These are phyloP conservation scores for Colius striatus DNA, from an alignment of 2,113 vertebrate species.

Conservation along the genomic window DNA sequence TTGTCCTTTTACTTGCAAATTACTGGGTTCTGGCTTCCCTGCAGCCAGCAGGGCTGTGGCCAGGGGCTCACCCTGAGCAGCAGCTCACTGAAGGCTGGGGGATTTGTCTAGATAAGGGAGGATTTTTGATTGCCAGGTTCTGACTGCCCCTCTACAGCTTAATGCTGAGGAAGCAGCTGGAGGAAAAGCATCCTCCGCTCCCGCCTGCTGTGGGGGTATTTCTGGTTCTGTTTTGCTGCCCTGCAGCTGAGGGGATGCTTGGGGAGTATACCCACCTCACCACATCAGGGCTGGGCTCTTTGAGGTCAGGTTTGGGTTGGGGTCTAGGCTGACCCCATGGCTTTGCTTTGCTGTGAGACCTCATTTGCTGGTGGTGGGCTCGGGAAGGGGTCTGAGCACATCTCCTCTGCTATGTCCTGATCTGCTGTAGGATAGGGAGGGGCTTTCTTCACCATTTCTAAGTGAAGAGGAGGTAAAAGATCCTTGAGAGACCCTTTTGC, in stretches of 20 bases:
- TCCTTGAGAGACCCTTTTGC: neutral
- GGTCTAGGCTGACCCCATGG: neutral
- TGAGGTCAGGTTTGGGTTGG: neutral
- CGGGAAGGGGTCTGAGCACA: neutral
- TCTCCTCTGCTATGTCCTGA: accelerated
- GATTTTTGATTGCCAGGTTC: neutral
- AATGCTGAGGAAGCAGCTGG: accelerated
- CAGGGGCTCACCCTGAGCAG: neutral
- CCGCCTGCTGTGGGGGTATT: accelerated
- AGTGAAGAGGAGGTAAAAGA: neutral
- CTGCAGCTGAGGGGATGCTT: neutral
- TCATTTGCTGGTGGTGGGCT: neutral
- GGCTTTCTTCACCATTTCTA: neutral
- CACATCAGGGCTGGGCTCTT: accelerated
- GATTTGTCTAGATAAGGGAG: neutral
- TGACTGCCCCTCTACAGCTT: accelerated
- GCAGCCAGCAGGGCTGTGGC: neutral
- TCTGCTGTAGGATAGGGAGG: accelerated
- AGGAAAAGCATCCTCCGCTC: neutral
- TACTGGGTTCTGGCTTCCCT: neutral
- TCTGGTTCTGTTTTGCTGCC: neutral
- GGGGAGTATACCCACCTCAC: accelerated
- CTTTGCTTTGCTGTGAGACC: neutral
- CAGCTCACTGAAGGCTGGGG: neutral
- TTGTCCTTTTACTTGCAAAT: neutral